Evolutionary conservation across 2,797 vertebrate species (phyloP), one percentile per base, ranked within the genome.

Genomic region (Pseudopleuronectes americanus): DNA sequence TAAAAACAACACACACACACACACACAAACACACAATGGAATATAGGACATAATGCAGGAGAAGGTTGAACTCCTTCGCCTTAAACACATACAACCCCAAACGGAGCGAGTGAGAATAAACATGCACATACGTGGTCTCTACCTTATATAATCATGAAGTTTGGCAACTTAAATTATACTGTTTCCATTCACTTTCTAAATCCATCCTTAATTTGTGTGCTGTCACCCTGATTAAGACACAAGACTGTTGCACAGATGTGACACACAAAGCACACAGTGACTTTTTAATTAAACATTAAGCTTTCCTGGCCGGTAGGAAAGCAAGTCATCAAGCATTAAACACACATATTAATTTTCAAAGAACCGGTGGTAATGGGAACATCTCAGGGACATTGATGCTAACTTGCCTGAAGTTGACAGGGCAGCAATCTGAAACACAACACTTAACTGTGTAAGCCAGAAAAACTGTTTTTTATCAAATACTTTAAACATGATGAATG

Each of bases 241-340:
- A 57, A 82, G 80, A 90, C 85, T 85, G 88, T 81, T 84, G 87
- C 81, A 88, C 80, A 78, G 80, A 85, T 69, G 81, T 89, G 87
- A 92, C 88, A 90, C 61, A 87, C 82, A 84, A 83, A 90, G 87
- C 85, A 88, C 83, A 87, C 73, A 75, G 83, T 85, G 85, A 83
- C 88, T 89, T 91, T 87, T 92, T 88, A 94, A 94, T 93, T 89
- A 93, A 89, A 91, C 82, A 93, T 86, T 81, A 84, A 87, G 90
- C 86, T 85, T 90, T 86, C 79, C 88, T 79, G 89, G 91, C 73
- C 88, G 82, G 81, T 86, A 88, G 79, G 72, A 93, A 91, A 93
- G 86, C 76, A 92, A 92, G 90, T 91, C 91, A 92, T 93, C 89
- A 93, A 89, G 90, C 91, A 91, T 93, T 91, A 89, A 92, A 89